Evolutionary conservation across 2,113 vertebrate species (phyloP), one percentile per base, ranked within the genome.

Genomic region (Pterocles gutturalis): DNA sequence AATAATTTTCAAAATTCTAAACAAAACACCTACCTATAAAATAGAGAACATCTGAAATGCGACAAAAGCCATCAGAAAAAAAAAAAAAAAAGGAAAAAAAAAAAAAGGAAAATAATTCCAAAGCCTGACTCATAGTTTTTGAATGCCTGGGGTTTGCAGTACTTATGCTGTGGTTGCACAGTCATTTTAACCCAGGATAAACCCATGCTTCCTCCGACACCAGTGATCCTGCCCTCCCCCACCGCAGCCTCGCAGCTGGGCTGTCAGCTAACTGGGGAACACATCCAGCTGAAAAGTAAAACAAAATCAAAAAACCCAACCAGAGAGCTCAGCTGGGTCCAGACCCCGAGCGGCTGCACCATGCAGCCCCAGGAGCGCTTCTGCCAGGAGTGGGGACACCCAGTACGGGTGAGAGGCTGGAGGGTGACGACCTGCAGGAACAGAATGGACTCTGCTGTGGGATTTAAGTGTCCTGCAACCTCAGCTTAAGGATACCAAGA

Each of bases 371-470:
- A 3, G 43, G 22, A 36, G 25, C 1, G 1, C 65, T 49, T 7
- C 45, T 13, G 60, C 49, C 61, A 3, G 20, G 1, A 5, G 26
- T 2, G 5, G 43, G 80, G 53, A 80, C 58, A 20, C 26, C 5
- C 2, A 2, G 10, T 17, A 24, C 11, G 2, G 19, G 17, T 0
- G 11, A 43, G 31, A 12, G 29, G 26, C 15, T 0, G 38, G 2
- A 45, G n/a, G 28, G 53, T 5, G 29, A 21, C 5, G 33, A 33
- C 5, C 33, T 2, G 0, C 18, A 60, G 34, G 2, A n/a, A 29
- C 55, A 12, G 11, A 26, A 34, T 1, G 0, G 15, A 19, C 26
- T 31, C 9, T 41, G 41, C 0, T 1, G 5, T 0, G n/a, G 66
- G 15, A 31, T 20, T 45, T 18, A 1, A 4, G 36, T 2, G 2